Percentiles rank a stretch among this genome's conserved stretches.
These are phyloP conservation scores for Sarcophaga peregrina DNA, from an alignment of 1,140 invertebrate species.

Conservation along the genomic window DNA sequence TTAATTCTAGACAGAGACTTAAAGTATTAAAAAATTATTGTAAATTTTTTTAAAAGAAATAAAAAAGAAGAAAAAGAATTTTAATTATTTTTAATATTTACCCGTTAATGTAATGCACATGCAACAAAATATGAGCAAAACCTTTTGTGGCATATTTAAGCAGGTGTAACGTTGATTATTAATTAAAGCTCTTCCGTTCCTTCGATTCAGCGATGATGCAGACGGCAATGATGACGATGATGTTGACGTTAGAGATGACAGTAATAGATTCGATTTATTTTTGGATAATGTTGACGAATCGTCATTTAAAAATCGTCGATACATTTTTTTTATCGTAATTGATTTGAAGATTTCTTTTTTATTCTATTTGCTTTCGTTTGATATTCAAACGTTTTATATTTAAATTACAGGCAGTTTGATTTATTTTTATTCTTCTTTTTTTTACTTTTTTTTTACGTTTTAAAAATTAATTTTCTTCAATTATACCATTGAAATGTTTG, in stretches of 20 bases:
- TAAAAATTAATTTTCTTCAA: neutral
- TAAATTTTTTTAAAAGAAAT: too few relatives aligned
- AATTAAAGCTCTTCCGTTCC: neutral
- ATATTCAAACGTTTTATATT: neutral
- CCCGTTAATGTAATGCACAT: conserved; percentile 7
- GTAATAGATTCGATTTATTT: neutral
- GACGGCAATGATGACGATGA: neutral
- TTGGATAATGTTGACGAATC: neutral
- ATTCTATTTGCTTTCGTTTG: neutral
- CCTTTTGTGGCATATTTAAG: conserved; percentile 6
- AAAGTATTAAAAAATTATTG: too few relatives aligned
- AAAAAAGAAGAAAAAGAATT: neutral
- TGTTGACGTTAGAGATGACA: neutral
- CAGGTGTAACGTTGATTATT: neutral
- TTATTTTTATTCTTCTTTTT: neutral
- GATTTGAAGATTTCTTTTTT: neutral
- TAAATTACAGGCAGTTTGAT: conserved; percentile 1
- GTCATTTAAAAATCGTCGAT: neutral
- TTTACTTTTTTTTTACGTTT: neutral
- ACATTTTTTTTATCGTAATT: neutral
- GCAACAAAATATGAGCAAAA: conserved; percentile 21
- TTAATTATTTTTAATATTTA: neutral
- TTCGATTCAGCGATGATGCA: neutral
- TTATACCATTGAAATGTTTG: neutral
- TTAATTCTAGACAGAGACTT: too few relatives aligned